A percentile compares a stretch with the other conserved stretches of the same genome.
Evolutionary conservation across 2,797 vertebrate species (phyloP).

Genomic region (Myripristis jacobus): DNA sequence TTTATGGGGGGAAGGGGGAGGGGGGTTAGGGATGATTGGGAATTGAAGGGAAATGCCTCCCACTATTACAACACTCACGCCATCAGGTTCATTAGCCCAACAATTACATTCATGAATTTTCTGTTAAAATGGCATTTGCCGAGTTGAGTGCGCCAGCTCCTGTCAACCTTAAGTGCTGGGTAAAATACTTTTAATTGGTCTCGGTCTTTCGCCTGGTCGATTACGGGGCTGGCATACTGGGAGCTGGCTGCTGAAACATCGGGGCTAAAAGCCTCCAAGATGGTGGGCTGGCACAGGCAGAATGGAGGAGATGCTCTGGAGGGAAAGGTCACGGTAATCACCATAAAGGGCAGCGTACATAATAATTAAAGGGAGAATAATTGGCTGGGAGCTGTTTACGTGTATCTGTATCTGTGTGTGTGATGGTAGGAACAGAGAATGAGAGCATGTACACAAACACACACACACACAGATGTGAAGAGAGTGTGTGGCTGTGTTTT

Average conservation of each 20-base stretch:
- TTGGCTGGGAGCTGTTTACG: slow-evolving; percentile 75
- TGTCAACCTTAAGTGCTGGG: slow-evolving; percentile 82
- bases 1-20: slow-evolving; percentile 53
- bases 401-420: slow-evolving; percentile 34
- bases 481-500: neutral
- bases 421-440: slow-evolving; percentile 35
- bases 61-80: slow-evolving; percentile 74
- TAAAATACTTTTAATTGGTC: slow-evolving; percentile 86
- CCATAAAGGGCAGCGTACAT: slow-evolving; percentile 79
- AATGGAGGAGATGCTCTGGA: slow-evolving; percentile 67
- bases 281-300: slow-evolving; percentile 60
- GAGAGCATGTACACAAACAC: slow-evolving; percentile 1
- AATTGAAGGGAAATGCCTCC: slow-evolving; percentile 23
- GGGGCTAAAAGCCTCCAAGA: slow-evolving; percentile 75
- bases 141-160: slow-evolving; percentile 71
- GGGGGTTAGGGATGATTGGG: neutral
- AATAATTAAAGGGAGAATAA: slow-evolving; percentile 82
- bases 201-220: slow-evolving; percentile 76
- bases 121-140: slow-evolving; percentile 82
- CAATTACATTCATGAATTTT: slow-evolving; percentile 84
- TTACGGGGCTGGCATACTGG: slow-evolving; percentile 66
- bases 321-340: slow-evolving; percentile 82
- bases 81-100: slow-evolving; percentile 79
- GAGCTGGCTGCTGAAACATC: slow-evolving; percentile 52
- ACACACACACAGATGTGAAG: neutral